Conservation (phyloP, 2,113 vertebrate species). For the Coregonus clupeaformis region DNA sequence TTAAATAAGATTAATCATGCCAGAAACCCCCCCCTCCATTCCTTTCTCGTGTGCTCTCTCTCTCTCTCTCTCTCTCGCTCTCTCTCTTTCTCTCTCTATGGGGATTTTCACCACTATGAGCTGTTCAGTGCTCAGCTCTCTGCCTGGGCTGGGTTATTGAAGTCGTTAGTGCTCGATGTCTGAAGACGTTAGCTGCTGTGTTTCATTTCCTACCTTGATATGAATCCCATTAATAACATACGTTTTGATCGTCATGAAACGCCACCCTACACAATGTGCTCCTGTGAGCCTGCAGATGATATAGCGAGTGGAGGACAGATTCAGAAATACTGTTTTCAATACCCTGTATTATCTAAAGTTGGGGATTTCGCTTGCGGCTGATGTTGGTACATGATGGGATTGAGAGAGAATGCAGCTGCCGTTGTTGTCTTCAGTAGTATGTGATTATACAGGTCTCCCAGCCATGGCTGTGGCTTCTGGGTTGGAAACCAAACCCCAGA, state of each 20-base stretch:
- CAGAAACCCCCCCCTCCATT: slow-evolving; percentile 28
- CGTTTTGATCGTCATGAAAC: slow-evolving; percentile 12
- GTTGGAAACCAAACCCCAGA: slow-evolving; percentile 39
- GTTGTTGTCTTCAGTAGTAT: slow-evolving; percentile 55
- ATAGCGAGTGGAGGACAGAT: neutral
- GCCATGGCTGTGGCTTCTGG: slow-evolving; percentile 47
- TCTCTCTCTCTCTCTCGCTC: neutral
- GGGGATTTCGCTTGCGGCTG: slow-evolving; percentile 39
- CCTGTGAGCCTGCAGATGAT: neutral
- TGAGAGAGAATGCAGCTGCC: slow-evolving; percentile 32
- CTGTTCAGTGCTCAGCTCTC: neutral
- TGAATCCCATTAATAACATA: slow-evolving; percentile 25
- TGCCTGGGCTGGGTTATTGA: slow-evolving; percentile 22
- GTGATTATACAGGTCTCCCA: slow-evolving; percentile 57
- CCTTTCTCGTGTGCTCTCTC: neutral
- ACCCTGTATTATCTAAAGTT: slow-evolving; percentile 30
- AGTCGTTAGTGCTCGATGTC: slow-evolving; percentile 21
- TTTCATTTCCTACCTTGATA: slow-evolving; percentile 48
- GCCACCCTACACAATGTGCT: neutral
- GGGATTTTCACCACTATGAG: too few relatives aligned
- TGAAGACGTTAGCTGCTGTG: slow-evolving; percentile 20
- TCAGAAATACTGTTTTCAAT: neutral
- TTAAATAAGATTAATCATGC: slow-evolving; percentile 39
- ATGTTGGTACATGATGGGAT: slow-evolving; percentile 23
- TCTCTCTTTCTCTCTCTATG: neutral